Percentiles rank a stretch among this genome's conserved stretches.
These are phyloP conservation scores for Gnathonemus echidnorhynchus DNA, from an alignment of 2,113 vertebrate genomes.

Conservation along the genomic window DNA sequence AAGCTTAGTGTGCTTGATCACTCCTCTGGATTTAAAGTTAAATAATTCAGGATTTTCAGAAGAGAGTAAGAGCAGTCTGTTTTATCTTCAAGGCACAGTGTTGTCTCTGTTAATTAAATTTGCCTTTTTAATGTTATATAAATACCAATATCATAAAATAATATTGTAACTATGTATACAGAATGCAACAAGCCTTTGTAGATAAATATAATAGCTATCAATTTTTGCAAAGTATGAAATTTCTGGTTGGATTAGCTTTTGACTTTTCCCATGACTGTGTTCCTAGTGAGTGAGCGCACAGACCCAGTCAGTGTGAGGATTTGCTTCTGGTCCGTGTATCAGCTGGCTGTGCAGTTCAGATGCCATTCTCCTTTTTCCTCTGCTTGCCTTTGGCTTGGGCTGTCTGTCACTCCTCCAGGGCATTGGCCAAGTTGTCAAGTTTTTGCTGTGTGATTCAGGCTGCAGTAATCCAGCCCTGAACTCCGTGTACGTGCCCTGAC, in stretches of 20 bases:
- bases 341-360: not conserved
- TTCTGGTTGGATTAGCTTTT: not conserved
- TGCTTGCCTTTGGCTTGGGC: not conserved
- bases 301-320: not conserved
- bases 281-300: not conserved
- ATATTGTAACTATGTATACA: not conserved
- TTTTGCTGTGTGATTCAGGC: not conserved
- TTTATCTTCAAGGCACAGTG: not conserved
- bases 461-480: not conserved
- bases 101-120: not conserved
- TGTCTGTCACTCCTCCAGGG: not conserved
- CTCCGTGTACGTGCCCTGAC: not conserved
- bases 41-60: not conserved
- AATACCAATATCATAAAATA: not conserved
- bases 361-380: not conserved
- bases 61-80: not conserved
- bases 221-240: not conserved
- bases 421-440: not conserved
- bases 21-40: not conserved
- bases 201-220: not conserved
- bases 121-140: no score
- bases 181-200: not conserved
- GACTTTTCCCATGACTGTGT: not conserved
- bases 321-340: not conserved
- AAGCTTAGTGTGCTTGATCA: not conserved